Percentiles rank a stretch among this genome's conserved stretches.
Evolutionary conservation across 2,888 invertebrate genomes (phyloP).

Genomic region (Tipula vernalis): DNA sequence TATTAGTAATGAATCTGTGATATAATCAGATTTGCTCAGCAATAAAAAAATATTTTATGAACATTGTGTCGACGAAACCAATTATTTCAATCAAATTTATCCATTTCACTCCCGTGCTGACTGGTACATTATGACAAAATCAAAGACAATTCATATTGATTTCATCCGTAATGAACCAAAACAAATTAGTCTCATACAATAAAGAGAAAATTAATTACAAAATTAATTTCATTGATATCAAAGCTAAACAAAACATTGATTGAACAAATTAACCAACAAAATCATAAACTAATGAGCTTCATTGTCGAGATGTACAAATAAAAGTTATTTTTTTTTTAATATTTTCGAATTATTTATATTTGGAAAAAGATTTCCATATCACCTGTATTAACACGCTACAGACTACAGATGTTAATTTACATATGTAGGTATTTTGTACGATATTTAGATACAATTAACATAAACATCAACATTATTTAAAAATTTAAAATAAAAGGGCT

Average conservation of each 20-base stretch:
- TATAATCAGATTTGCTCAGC: too few species aligned
- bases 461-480: background rate
- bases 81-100: too few species aligned
- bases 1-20: too few species aligned
- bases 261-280: background rate
- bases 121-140: too few species aligned
- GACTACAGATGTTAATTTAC: too few species aligned
- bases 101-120: too few species aligned
- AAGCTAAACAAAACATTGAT: background rate
- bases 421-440: background rate
- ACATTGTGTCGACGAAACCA: too few species aligned
- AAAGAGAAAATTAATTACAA: background rate
- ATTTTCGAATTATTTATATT: background rate
- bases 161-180: background rate
- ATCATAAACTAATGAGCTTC: background rate
- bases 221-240: background rate
- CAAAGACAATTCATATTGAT: too few species aligned
- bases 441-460: background rate
- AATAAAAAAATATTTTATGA: too few species aligned
- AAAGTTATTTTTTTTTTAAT: background rate
- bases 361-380: background rate
- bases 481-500: background rate
- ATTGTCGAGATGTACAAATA: background rate
- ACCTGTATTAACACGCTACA: background rate
- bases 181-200: background rate